These are phyloP conservation scores for Lasioglossum figueresi DNA, from an alignment of 2,888 invertebrate species.

Conservation along the genomic window DNA sequence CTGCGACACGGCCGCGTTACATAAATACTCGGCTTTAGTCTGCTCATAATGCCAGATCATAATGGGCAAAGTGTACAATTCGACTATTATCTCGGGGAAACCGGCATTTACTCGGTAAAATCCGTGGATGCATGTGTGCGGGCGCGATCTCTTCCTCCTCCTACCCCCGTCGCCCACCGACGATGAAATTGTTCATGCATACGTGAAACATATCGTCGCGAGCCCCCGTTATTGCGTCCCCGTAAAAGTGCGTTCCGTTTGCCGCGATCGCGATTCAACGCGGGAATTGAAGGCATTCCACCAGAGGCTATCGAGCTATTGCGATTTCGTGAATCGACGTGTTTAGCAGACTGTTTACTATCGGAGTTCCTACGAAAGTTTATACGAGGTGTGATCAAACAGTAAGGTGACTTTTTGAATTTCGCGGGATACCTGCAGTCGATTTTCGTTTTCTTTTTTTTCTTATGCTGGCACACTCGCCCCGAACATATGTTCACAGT, in stretches of 20 bases:
- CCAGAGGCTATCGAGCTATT: neutral
- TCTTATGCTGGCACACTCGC: no score
- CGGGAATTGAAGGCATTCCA: slow-evolving; percentile 7
- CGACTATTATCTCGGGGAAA: slow-evolving; percentile 74
- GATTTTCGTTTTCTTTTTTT: no score
- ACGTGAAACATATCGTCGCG: slow-evolving; percentile 39
- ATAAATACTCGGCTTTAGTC: slow-evolving; percentile 80
- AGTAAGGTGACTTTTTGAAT: no score
- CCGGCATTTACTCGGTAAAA: slow-evolving; percentile 70
- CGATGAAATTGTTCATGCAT: slow-evolving; percentile 43
- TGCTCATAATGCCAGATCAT: slow-evolving; percentile 73
- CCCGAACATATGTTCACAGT: no score
- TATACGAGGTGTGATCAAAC: no score
- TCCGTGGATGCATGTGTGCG: slow-evolving; percentile 58
- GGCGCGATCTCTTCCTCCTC: neutral
- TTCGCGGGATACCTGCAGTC: no score
- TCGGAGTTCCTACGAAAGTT: neutral
- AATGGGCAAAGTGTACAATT: slow-evolving; percentile 78
- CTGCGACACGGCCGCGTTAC: slow-evolving; percentile 76
- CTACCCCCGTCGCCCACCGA: neutral
- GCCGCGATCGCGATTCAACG: neutral
- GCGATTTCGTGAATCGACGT: neutral
- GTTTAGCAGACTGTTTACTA: neutral
- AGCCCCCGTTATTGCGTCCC: neutral
- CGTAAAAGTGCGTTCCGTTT: slow-evolving; percentile 24